Evolutionary conservation across 1,140 invertebrate genomes (phyloP), one percentile per base, ranked within the genome.

Genomic region (Mya arenaria): DNA sequence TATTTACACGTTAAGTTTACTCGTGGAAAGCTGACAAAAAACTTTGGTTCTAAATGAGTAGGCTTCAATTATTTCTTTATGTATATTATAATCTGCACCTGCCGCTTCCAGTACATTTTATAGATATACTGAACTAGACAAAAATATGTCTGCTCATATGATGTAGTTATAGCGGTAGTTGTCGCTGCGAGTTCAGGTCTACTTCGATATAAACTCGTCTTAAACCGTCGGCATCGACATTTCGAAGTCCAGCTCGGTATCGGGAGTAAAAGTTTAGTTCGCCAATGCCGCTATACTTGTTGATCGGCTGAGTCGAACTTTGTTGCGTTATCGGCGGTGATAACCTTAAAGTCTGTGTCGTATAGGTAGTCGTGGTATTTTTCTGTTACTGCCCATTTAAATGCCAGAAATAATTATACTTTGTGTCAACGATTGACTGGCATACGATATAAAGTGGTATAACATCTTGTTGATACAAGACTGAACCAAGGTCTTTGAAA

Each of bases 291-390:
- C 68, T 6, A 71, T 25, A n/a, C 41, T 28, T 39, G 44, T 1
- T 2, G 15, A 52, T 71, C 68, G 19, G 23, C 4, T 52, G 15
- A 28, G 8, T 17, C 65, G 4, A 5, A 71, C 3, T 39, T 71
- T 23, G 32, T 4, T 30, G 68, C 39, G 55, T 71, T 71, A 39
- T 71, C 55, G 23, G 44, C 68, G 1, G 68, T 71, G 3, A 48
- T 1, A 6, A 71, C 68, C 6, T 8, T n/a, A 23, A 44, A 71
- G 25, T 3, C n/a, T 17, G 1, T 23, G 13, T 44, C 68, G 10
- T 71, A 52, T 1, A 71, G 13, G 41, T 71, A 71, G 34, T 71
- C 68, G n/a, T 30, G 6, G 13, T 52, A 71, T 52, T 71, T 48
- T 48, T 71, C 68, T 23, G 65, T 39, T 3, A 68, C 36, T 68